These are phyloP conservation scores for Malacoctenus gilli DNA, from an alignment of 2,797 vertebrate genomes.

Conservation along the genomic window DNA sequence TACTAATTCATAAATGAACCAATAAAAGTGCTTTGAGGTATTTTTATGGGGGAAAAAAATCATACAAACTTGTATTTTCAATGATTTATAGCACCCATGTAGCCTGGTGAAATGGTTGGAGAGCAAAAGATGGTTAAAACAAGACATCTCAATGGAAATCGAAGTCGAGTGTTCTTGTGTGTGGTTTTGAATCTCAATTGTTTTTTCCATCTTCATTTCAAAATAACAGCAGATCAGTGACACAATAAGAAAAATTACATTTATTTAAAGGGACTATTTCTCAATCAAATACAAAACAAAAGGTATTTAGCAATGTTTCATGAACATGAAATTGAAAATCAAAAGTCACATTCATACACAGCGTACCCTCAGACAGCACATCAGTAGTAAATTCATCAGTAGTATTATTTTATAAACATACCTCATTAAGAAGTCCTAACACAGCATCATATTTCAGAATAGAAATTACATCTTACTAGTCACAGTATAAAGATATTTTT, in stretches of 20 bases:
- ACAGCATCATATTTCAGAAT: slow-evolving; percentile 4
- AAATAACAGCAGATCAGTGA: background rate
- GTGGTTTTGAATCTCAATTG: no score
- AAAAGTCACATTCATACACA: slow-evolving; percentile 7
- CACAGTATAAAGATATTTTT: slow-evolving; percentile 17
- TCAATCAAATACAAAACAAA: slow-evolving; percentile 10
- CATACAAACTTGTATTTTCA: no score
- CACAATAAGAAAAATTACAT: slow-evolving; percentile 6
- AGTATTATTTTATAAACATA: slow-evolving; percentile 29
- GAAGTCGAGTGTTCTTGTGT: no score
- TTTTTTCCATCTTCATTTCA: background rate
- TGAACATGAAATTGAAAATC: slow-evolving; percentile 4
- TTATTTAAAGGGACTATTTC: slow-evolving; percentile 28
- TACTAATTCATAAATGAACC: no score
- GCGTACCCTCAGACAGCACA: background rate
- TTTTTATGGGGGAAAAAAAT: no score
- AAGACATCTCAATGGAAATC: no score
- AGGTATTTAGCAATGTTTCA: slow-evolving; percentile 9
- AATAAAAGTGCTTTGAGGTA: no score
- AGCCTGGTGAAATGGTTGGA: no score
- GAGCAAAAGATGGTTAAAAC: no score
- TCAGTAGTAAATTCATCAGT: slow-evolving; percentile 37
- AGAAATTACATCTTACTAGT: slow-evolving; percentile 5
- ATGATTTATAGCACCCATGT: no score
- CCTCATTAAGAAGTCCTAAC: background rate